Evolutionary conservation across 2,888 invertebrate species (phyloP), one percentile per base, ranked within the genome.

Genomic region (Cremastinae sp.): DNA sequence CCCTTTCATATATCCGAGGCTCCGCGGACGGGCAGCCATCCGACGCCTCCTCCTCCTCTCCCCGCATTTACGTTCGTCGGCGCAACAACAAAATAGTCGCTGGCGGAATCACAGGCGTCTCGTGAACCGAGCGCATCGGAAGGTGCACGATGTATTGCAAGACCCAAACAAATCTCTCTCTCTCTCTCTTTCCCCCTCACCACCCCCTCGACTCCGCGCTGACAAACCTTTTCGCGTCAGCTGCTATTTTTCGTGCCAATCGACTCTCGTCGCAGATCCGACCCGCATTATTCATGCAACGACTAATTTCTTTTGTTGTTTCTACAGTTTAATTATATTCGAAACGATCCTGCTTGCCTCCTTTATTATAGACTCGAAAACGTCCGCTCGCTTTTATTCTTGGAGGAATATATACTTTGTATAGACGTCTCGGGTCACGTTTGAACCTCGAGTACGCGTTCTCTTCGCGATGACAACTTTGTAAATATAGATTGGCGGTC

Each of bases 191-290:
- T n/a, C n/a, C n/a, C n/a, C n/a, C n/a, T n/a, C n/a, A n/a, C n/a
- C n/a, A n/a, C n/a, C n/a, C n/a, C n/a, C n/a, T n/a, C n/a, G n/a
- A n/a, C 72, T 73, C 64, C 12, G 22, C 58, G 76, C 56, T 61
- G 71, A 75, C 59, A 69, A 77, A 72, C 66, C 28, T 28, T 28
- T 28, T 28, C 28, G 28, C 5, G 28, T 28, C 28, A 69, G 43
- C 45, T 28, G 28, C 2, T 5, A 28, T 28, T 28, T 28, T 28
- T 28, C 28, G 5, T 28, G 28, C 28, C 28, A 28, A 28, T 28
- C 28, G 5, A 5, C 28, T 28, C 70, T 73, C 73, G 75, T 53
- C 49, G 49, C 70, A 51, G 22, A 12, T 62, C 75, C 74, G 5
- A 5, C 28, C 28, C 28, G 28, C 49, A 28, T 28, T 28, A 28